phyloP scores from a whole-genome alignment of 2,888 invertebrate species.

The Epinotia demarniana region DNA sequence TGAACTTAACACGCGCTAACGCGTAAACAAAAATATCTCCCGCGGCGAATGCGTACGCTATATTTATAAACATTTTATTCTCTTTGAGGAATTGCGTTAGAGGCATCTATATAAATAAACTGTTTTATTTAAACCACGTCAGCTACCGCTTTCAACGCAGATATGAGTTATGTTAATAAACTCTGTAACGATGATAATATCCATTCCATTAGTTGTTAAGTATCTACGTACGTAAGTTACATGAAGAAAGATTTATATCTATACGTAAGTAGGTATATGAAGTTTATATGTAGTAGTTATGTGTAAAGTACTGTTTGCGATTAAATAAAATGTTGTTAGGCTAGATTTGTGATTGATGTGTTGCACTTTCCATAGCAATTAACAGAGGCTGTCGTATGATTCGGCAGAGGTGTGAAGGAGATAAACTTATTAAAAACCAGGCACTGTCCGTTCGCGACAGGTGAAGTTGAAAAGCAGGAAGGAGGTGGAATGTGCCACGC shows the following conservation, averaged over 20 bases:
- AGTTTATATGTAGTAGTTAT: constrained; percentile 22
- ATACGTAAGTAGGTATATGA: not conserved
- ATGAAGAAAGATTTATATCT: not conserved
- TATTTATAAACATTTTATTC: constrained; percentile 46
- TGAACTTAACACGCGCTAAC: constrained; percentile 35
- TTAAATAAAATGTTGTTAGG: constrained; percentile 19
- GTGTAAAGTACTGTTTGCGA: constrained; percentile 4
- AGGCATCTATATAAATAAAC: constrained; percentile 41
- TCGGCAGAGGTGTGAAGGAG: not conserved
- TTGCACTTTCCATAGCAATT: constrained; percentile 4
- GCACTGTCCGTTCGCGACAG: constrained; percentile 14
- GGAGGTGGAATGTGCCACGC: constrained; percentile 1
- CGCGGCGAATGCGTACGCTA: constrained; percentile 46
- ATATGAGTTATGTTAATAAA: constrained; percentile 15
- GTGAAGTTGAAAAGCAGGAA: constrained; percentile 25
- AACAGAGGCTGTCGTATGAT: not conserved
- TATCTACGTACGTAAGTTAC: not conserved
- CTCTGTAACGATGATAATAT: constrained; percentile 9
- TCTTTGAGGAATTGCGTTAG: constrained; percentile 47
- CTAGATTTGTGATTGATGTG: constrained; percentile 3
- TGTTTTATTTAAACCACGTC: constrained; percentile 33
- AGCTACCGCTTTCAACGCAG: constrained; percentile 12
- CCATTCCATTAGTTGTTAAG: constrained; percentile 14
- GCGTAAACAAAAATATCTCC: constrained; percentile 47
- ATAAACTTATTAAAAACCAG: constrained; percentile 22